Evolutionary conservation across 2,888 invertebrate genomes (phyloP).

Genomic region (Leptinotarsa peninsularis): DNA sequence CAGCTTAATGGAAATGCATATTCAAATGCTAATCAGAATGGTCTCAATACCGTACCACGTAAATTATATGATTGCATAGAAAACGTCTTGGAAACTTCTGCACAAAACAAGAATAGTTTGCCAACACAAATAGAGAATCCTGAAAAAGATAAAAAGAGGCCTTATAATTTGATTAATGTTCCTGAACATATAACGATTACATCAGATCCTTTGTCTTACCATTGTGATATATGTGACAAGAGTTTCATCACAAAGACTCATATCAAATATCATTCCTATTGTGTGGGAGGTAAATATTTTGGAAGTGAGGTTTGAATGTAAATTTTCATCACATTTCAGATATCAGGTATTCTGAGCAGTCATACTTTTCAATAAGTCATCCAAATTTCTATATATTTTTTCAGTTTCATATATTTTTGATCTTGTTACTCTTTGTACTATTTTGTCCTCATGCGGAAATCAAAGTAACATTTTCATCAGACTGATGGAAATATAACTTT

Average conservation of each 20-base stretch:
- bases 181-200: constrained; percentile 59
- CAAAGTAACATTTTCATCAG: too few species aligned
- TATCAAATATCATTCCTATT: constrained; percentile 75
- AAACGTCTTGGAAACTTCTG: neutral
- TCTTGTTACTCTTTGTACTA: too few species aligned
- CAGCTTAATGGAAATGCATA: constrained; percentile 55
- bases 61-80: constrained; percentile 8
- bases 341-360: too few species aligned
- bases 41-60: constrained; percentile 19
- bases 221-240: constrained; percentile 77
- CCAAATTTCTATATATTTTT: too few species aligned
- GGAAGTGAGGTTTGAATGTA: constrained; percentile 55
- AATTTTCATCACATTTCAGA: neutral
- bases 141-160: constrained; percentile 30
- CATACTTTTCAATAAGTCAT: too few species aligned
- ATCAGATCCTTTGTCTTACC: constrained; percentile 69
- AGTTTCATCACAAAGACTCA: constrained; percentile 77
- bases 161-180: constrained; percentile 45
- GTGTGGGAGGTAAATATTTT: constrained; percentile 66
- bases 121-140: constrained; percentile 27
- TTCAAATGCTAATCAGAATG: constrained; percentile 30
- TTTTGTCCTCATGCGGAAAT: too few species aligned
- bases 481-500: too few species aligned
- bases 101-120: constrained; percentile 23
- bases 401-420: too few species aligned